phyloP scores from a whole-genome alignment of 2,888 invertebrate species.

The Sclerodermus sp. region DNA sequence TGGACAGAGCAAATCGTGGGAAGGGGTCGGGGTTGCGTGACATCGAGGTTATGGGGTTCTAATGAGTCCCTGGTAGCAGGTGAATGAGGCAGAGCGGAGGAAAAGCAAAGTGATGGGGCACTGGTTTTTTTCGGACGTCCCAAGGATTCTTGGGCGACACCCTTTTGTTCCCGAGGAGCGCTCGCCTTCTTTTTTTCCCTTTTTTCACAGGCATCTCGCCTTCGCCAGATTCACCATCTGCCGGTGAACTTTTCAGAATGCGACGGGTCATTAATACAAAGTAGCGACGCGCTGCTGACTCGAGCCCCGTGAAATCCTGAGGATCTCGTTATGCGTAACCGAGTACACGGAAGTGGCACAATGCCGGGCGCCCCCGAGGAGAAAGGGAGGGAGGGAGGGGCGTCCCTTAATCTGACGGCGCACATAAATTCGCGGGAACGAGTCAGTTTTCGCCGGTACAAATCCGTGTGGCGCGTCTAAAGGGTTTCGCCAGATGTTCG shows the following conservation, averaged over 20 bases:
- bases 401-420: conserved; percentile 51
- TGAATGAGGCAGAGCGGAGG: no score
- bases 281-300: conserved; percentile 17
- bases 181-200: neutral
- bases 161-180: neutral
- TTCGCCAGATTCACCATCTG: neutral
- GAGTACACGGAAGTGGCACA: conserved; percentile 44
- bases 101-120: no score
- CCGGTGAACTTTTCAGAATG: neutral
- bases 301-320: conserved; percentile 34
- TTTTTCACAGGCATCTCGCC: neutral
- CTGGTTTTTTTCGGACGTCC: no score
- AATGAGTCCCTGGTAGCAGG: no score
- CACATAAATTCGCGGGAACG: conserved; percentile 56
- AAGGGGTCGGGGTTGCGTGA: no score
- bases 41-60: no score
- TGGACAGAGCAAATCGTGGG: no score
- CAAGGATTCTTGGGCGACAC: no score
- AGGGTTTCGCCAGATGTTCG: conserved; percentile 51
- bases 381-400: conserved; percentile 28
- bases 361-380: conserved; percentile 30
- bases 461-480: conserved; percentile 45
- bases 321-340: conserved; percentile 54
- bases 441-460: conserved; percentile 49
- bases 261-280: conserved; percentile 24